Evolutionary conservation across 2,797 vertebrate genomes (phyloP).

Genomic region (Centroberyx gerrardi): DNA sequence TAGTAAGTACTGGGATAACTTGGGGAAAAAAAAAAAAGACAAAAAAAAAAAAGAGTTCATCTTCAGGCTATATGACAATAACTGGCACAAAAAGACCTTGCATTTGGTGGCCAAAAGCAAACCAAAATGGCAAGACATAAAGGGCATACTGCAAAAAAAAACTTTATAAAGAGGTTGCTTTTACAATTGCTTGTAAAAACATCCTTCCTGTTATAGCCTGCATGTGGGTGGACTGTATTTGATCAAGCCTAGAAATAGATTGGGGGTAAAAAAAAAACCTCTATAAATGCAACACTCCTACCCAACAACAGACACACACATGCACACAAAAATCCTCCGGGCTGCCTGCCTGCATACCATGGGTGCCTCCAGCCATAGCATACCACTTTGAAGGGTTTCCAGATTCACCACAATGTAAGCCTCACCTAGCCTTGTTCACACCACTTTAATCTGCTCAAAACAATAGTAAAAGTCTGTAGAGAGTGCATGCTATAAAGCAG

Average conservation of each 20-base stretch:
- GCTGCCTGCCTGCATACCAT: conserved; percentile 53
- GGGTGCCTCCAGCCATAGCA: conserved; percentile 12
- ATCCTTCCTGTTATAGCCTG: conserved; percentile 14
- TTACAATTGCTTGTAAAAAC: conserved; percentile 1
- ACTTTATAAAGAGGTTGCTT: neutral
- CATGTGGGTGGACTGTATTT: conserved; percentile 40
- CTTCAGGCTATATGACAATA: too few relatives aligned
- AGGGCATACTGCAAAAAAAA: neutral
- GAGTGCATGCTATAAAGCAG: neutral
- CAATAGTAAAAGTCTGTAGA: conserved; percentile 10
- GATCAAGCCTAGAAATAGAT: conserved; percentile 46
- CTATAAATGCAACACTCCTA: conserved; percentile 22
- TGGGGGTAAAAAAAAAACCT: conserved; percentile 33
- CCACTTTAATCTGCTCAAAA: conserved; percentile 5
- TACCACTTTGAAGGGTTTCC: conserved; percentile 18
- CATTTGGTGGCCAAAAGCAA: neutral
- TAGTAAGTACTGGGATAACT: neutral
- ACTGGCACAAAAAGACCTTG: neutral
- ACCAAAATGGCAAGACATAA: neutral
- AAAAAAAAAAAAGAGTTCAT: too few relatives aligned
- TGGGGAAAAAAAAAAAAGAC: too few relatives aligned
- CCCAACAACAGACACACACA: conserved; percentile 35
- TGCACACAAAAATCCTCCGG: conserved; percentile 43
- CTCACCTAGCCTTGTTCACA: neutral
- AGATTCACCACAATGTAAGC: neutral